Conservation (phyloP, 2,797 vertebrate genomes). For the Nyctalus aviator region DNA sequence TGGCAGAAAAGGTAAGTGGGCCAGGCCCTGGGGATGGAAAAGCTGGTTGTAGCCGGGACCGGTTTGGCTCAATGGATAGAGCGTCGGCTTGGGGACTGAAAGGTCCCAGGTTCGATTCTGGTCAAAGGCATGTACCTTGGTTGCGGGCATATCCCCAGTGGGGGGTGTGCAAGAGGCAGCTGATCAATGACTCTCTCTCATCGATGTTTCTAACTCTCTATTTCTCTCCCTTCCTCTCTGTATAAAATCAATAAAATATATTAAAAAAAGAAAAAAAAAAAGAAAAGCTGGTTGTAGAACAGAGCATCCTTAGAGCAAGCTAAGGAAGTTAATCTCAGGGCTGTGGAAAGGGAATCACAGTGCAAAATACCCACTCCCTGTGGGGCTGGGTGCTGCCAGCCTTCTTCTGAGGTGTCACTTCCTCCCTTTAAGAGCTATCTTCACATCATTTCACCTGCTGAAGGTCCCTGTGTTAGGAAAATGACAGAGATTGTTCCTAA, state of each 20-base stretch:
- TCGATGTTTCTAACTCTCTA: no score
- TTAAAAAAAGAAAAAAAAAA: no score
- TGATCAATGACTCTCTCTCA: no score
- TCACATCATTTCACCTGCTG: background rate
- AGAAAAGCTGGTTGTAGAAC: background rate
- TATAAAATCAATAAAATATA: no score
- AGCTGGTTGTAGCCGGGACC: background rate
- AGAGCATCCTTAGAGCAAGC: background rate
- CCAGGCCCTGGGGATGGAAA: background rate
- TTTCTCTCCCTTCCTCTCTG: no score
- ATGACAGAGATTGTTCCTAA: background rate
- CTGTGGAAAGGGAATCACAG: background rate
- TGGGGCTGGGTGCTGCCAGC: background rate
- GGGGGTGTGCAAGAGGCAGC: no score
- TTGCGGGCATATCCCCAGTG: no score
- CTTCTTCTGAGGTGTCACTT: background rate
- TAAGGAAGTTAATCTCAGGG: background rate
- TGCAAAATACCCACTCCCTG: background rate
- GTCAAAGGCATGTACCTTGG: no score
- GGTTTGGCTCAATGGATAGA: no score
- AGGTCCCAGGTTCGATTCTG: no score
- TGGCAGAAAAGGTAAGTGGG: constrained; percentile 67
- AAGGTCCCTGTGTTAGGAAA: background rate
- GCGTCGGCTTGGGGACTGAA: no score
- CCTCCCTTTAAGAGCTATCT: background rate